A percentile compares a stretch with the other conserved stretches of the same genome.
phyloP scores from a whole-genome alignment of 2,888 invertebrate genomes.

The Eurois occulta region DNA sequence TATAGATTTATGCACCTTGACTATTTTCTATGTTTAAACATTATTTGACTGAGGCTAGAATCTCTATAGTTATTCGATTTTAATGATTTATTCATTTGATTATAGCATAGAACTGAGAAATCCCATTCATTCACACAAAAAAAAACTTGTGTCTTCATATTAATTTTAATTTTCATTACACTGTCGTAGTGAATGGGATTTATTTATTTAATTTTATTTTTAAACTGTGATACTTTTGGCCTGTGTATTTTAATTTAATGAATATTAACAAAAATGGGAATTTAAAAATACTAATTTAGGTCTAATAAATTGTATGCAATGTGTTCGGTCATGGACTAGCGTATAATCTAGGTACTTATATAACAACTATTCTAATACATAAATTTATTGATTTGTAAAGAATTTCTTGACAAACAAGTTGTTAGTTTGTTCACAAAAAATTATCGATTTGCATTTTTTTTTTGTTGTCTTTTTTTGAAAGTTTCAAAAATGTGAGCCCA shows the following conservation, averaged over 20 bases:
- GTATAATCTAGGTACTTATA: too few species aligned
- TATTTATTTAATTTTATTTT: conserved; percentile 4
- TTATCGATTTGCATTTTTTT: too few species aligned
- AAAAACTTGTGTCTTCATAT: not conserved
- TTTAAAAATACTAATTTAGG: conserved; percentile 32
- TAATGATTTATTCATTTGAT: conserved; percentile 7
- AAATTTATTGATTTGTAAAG: too few species aligned
- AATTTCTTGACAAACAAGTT: too few species aligned
- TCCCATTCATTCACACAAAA: not conserved
- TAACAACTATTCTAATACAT: too few species aligned
- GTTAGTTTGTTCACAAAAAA: too few species aligned
- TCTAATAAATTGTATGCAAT: not conserved
- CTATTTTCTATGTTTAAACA: not conserved
- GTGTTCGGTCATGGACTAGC: too few species aligned
- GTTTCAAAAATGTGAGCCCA: too few species aligned
- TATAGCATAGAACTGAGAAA: conserved; percentile 11
- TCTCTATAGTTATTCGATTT: conserved; percentile 1
- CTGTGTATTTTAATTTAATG: conserved; percentile 20
- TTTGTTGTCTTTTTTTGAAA: too few species aligned
- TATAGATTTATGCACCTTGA: not conserved
- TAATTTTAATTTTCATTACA: not conserved
- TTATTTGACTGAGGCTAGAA: conserved; percentile 27
- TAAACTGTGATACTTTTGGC: conserved; percentile 52
- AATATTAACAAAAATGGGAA: conserved; percentile 34
- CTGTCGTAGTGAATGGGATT: conserved; percentile 12